phyloP scores from a whole-genome alignment of 2,797 vertebrate genomes.

The Sebastes diaconus region DNA sequence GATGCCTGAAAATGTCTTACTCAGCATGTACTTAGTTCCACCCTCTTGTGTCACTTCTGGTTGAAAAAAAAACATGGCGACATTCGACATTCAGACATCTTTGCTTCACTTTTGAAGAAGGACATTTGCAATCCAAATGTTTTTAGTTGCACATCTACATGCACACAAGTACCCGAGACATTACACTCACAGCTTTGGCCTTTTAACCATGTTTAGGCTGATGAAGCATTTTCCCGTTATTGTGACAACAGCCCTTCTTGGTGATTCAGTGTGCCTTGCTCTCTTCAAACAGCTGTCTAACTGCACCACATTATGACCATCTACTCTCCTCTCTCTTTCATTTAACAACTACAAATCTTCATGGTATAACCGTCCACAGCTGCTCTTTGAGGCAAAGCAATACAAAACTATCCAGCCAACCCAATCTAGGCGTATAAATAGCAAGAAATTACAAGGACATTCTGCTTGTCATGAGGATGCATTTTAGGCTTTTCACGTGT shows the following conservation, averaged over 20 bases:
- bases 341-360: background rate
- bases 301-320: constrained; percentile 19
- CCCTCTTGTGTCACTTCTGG: no score
- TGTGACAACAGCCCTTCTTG: background rate
- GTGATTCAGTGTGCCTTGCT: constrained; percentile 1
- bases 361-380: background rate
- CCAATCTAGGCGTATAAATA: background rate
- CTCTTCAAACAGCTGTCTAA: constrained; percentile 22
- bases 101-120: background rate
- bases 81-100: background rate
- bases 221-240: background rate
- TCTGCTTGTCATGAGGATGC: no score
- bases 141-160: background rate
- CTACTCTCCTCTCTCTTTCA: constrained; percentile 2
- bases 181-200: background rate
- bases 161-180: background rate
- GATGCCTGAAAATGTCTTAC: no score
- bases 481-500: background rate
- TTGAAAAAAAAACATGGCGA: no score
- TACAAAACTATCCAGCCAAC: background rate
- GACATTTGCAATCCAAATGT: background rate
- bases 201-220: constrained; percentile 1
- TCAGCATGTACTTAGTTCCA: no score
- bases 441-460: background rate
- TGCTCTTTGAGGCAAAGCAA: background rate